Conservation (phyloP, 2,888 invertebrate species). For the Timandra comae region DNA sequence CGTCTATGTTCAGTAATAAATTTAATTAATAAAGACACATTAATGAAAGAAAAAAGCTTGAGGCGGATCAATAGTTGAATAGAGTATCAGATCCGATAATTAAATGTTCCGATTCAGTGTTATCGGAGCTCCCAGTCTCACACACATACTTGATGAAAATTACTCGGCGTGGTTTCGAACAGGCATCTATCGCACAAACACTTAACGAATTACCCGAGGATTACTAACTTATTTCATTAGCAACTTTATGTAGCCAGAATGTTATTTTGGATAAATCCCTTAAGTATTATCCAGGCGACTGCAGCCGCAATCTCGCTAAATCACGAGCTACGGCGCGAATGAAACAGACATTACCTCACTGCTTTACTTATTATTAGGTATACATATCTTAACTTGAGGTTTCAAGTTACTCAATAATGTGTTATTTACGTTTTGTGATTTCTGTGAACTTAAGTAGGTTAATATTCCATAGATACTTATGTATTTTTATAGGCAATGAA, state of each 20-base stretch:
- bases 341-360: slow-evolving; percentile 1
- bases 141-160: slow-evolving; percentile 26
- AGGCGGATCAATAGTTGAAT: not conserved
- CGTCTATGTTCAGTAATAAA: too few species aligned
- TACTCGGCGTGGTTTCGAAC: slow-evolving; percentile 33
- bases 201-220: slow-evolving; percentile 62
- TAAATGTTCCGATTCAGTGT: slow-evolving; percentile 21
- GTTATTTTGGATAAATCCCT: slow-evolving; percentile 61
- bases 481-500: too few species aligned
- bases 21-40: too few species aligned
- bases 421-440: too few species aligned
- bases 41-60: too few species aligned
- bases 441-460: too few species aligned
- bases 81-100: slow-evolving; percentile 10
- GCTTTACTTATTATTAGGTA: too few species aligned
- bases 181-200: slow-evolving; percentile 53
- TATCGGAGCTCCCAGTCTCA: slow-evolving; percentile 20
- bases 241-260: slow-evolving; percentile 54
- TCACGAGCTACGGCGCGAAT: slow-evolving; percentile 20
- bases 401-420: too few species aligned
- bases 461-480: too few species aligned
- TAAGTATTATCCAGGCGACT: slow-evolving; percentile 52
- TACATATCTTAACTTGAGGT: too few species aligned
- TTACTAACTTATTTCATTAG: slow-evolving; percentile 68
- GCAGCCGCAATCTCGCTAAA: slow-evolving; percentile 36